Evolutionary conservation across 2,797 vertebrate species (phyloP).

Genomic region (Xenentodon cancila): DNA sequence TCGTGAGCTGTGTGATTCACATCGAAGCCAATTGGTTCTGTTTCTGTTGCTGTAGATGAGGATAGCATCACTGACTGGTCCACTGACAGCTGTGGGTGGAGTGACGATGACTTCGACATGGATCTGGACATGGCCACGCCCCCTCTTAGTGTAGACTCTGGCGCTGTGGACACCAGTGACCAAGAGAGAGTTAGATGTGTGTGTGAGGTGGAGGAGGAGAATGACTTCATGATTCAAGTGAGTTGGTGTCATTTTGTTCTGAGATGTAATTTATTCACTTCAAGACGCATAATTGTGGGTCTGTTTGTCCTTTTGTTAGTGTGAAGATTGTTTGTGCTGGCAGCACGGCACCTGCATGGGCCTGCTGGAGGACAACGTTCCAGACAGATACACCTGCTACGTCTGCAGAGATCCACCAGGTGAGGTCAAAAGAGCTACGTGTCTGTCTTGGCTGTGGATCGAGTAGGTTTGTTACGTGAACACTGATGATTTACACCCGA

Average conservation of each 20-base stretch:
- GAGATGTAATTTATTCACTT: not conserved
- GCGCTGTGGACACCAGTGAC: conserved; percentile 83
- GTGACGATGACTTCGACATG: conserved; percentile 89
- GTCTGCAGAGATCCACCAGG: conserved; percentile 97
- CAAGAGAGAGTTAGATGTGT: conserved; percentile 93
- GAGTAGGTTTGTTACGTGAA: not conserved
- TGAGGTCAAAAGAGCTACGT: conserved; percentile 54
- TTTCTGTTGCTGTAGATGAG: conserved; percentile 81
- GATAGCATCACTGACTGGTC: conserved; percentile 94
- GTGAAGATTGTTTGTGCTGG: conserved; percentile 98
- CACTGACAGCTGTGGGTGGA: conserved; percentile 94
- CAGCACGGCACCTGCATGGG: conserved; percentile 99
- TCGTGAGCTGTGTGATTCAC: not conserved
- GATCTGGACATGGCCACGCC: conserved; percentile 90
- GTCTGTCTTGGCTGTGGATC: not conserved
- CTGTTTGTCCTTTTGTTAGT: conserved; percentile 74
- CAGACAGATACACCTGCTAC: conserved; percentile 94
- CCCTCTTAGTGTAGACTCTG: conserved; percentile 86
- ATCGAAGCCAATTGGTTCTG: not conserved
- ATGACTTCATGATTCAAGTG: conserved; percentile 99
- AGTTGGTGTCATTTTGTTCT: not conserved
- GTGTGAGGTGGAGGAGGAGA: conserved; percentile 96
- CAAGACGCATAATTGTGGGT: not conserved
- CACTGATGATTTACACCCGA: too few species aligned
- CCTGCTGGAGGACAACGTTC: conserved; percentile 93